Base-by-base conservation (phyloP, 1,140 invertebrate genomes). In the Panagrolaimus sp. region DNA sequence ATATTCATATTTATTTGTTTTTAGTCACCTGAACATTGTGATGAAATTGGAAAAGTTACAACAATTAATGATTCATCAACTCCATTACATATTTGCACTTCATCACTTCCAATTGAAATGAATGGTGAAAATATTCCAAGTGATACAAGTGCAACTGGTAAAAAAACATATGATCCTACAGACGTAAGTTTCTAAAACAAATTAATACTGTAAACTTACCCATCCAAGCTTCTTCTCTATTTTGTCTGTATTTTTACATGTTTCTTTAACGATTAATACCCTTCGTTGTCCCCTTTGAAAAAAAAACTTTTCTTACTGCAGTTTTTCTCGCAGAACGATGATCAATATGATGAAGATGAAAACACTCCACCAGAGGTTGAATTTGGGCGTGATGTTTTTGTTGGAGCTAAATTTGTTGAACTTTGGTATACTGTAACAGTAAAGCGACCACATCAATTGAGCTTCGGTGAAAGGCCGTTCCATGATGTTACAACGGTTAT, bases 141-240 rank as follows among this genome's bases (percentile, higher is more conserved):
- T 38, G 31, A 38, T 38, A 38, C 31, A 38, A 38, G 31, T 7
- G 7, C 2, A 4, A 16, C 13, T 20, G 20, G 20, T 16, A 25
- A 11, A 20, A 27, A 57, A 57, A 11, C 51, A 2, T 57, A 57
- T 57, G 51, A 57, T 27, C 51, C 51, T 4, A 57, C 51, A 25
- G 51, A 57, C n/a, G 51, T 57, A 20, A 57, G 51, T 57, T 57
- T 57, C 7, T 38, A 38, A 57, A 57, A 20, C 11, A 57, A 57
- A 57, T 57, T 25, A 20, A 27, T 25, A 25, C 51, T 57, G 27
- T 16, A 16, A 27, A 14, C 51, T 20, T 16, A 8, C 25, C 14
- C 14, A 20, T 51, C 25, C 13, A n/a, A n/a, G n/a, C 14, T 8
- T 51, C 13, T 16, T 16, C 20, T 57, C 16, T 23, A 11, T 57